Conservation (phyloP, 2,113 vertebrate species). For the Ochotona curzoniae region DNA sequence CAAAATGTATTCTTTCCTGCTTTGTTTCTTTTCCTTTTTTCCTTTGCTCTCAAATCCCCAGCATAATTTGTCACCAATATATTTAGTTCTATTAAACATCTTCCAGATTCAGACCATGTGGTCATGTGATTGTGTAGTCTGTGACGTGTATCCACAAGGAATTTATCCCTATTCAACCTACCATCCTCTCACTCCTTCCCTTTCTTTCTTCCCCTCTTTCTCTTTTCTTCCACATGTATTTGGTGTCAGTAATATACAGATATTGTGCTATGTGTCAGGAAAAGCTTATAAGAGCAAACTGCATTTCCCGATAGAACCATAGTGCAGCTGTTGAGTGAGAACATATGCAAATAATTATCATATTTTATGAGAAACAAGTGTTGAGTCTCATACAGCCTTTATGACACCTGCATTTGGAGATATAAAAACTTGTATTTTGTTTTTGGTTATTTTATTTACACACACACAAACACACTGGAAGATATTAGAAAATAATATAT, state of each 20-base stretch:
- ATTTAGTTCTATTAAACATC: neutral
- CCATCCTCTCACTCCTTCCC: neutral
- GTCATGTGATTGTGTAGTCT: neutral
- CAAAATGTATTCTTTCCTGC: neutral
- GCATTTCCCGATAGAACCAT: neutral
- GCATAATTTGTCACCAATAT: neutral
- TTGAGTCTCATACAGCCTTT: too few species aligned
- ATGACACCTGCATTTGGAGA: too few species aligned
- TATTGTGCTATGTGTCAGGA: neutral
- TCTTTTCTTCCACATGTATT: neutral
- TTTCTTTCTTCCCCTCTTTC: neutral
- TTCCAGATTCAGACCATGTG: neutral
- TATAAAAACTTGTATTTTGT: too few species aligned
- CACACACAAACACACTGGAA: neutral
- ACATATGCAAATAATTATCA: neutral
- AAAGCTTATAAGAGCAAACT: constrained; percentile 3
- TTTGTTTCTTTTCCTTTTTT: neutral
- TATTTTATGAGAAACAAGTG: neutral
- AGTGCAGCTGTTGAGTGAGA: neutral
- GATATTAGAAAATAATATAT: neutral
- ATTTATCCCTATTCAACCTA: neutral
- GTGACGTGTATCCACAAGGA: too few species aligned
- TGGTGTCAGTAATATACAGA: neutral
- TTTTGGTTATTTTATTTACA: too few species aligned
- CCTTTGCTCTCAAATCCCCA: neutral